A percentile compares a stretch with the other conserved stretches of the same genome.
phyloP scores from a whole-genome alignment of 2,888 invertebrate species.

The Pegoplata infirma region DNA sequence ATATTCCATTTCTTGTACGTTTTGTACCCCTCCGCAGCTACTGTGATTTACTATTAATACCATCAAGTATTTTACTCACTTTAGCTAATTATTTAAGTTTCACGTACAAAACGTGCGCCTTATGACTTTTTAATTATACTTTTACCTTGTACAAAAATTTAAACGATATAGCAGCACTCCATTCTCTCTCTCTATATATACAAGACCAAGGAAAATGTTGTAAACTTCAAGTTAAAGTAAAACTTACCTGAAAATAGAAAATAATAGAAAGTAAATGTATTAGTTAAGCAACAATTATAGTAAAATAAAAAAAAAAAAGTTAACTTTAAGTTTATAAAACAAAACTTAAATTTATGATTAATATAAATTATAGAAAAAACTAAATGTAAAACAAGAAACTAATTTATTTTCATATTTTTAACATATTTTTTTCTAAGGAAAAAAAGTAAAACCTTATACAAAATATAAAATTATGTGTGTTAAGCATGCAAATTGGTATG shows the following conservation, averaged over 20 bases:
- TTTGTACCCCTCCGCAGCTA: neutral
- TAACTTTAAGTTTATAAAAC: neutral
- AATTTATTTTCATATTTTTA: too few relatives aligned
- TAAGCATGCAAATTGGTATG: slow-evolving; percentile 2
- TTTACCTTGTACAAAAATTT: slow-evolving; percentile 46
- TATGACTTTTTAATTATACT: slow-evolving; percentile 63
- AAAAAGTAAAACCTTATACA: neutral
- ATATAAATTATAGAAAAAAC: too few relatives aligned
- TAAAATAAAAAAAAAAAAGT: slow-evolving; percentile 2
- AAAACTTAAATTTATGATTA: neutral
- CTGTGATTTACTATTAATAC: slow-evolving; percentile 24
- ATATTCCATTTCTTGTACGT: neutral
- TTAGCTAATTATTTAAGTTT: slow-evolving; percentile 63
- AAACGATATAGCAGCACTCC: slow-evolving; percentile 49
- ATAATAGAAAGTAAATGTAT: slow-evolving; percentile 28
- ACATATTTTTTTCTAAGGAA: neutral
- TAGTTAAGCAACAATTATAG: slow-evolving; percentile 24
- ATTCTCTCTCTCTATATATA: too few relatives aligned
- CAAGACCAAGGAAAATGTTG: neutral
- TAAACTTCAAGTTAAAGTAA: neutral
- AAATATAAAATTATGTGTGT: slow-evolving; percentile 2
- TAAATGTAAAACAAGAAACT: too few relatives aligned
- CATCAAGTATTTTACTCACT: slow-evolving; percentile 56
- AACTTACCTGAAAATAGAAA: slow-evolving; percentile 57
- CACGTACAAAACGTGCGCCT: slow-evolving; percentile 63